Evolutionary conservation across 2,888 invertebrate species (phyloP).

Genomic region (Dorcus hopei): DNA sequence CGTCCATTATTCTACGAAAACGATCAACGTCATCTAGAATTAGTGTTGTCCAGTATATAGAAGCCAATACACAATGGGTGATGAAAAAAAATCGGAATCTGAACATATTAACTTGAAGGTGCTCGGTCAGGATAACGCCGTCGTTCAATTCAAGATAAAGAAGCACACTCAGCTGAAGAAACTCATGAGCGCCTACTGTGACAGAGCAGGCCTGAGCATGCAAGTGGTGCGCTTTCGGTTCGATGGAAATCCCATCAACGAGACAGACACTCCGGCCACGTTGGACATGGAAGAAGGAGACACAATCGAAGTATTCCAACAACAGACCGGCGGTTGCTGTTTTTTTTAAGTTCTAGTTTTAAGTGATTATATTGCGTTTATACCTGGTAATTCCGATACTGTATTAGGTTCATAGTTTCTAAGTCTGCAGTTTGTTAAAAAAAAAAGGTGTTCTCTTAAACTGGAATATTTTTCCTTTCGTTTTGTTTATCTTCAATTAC

Average conservation of each 20-base stretch:
- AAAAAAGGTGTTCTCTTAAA: too few species aligned
- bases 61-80: too few species aligned
- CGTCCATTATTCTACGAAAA: too few species aligned
- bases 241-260: slow-evolving; percentile 89
- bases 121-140: slow-evolving; percentile 91
- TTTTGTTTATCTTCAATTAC: too few species aligned
- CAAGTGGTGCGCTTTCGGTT: slow-evolving; percentile 90
- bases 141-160: slow-evolving; percentile 95
- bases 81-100: slow-evolving; percentile 54
- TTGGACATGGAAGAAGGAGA: slow-evolving; percentile 95
- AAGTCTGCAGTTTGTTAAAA: too few species aligned
- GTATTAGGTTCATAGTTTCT: too few species aligned
- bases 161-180: slow-evolving; percentile 92
- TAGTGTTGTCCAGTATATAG: too few species aligned
- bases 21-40: too few species aligned
- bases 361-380: slow-evolving; percentile 5
- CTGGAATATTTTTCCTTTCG: too few species aligned
- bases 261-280: slow-evolving; percentile 85
- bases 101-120: slow-evolving; percentile 94
- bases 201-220: slow-evolving; percentile 87
- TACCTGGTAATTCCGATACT: too few species aligned
- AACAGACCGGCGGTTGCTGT: slow-evolving; percentile 78
- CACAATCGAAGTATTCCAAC: slow-evolving; percentile 94
- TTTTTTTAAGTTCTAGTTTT: slow-evolving; percentile 15
- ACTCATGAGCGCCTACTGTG: slow-evolving; percentile 94